These are phyloP conservation scores for Hiodon tergisus DNA, from an alignment of 2,113 vertebrate genomes.

Conservation along the genomic window DNA sequence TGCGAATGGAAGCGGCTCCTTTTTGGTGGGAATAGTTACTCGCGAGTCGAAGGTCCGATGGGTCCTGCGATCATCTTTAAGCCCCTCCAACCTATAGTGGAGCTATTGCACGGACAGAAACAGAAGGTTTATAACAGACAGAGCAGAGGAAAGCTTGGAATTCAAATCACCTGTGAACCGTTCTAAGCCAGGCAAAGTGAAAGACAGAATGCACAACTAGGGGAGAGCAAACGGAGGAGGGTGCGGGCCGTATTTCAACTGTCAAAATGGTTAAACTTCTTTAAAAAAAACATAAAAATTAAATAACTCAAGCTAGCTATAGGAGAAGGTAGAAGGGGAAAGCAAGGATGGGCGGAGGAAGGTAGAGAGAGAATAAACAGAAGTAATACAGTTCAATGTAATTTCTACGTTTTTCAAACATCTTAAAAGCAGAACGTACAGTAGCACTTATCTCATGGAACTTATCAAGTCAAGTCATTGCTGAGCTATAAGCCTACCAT, in stretches of 20 bases:
- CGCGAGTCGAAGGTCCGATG: conserved; percentile 82
- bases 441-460: too few species aligned
- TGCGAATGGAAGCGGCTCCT: conserved; percentile 82
- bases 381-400: background rate
- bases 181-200: conserved; percentile 20
- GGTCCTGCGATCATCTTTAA: conserved; percentile 87
- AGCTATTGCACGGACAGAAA: conserved; percentile 80
- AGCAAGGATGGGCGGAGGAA: conserved; percentile 54
- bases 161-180: conserved; percentile 22
- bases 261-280: background rate
- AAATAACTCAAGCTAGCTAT: conserved; percentile 60
- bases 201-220: background rate
- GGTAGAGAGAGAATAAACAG: conserved; percentile 13
- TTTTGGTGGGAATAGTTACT: conserved; percentile 81
- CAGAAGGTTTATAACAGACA: conserved; percentile 82
- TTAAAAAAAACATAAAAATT: background rate
- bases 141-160: conserved; percentile 54
- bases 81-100: conserved; percentile 87
- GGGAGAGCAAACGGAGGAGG: too few species aligned
- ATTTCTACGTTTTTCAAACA: too few species aligned
- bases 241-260: too few species aligned
- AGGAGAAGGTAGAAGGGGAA: conserved; percentile 80
- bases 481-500: too few species aligned
- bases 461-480: too few species aligned
- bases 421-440: too few species aligned